phyloP scores from a whole-genome alignment of 2,888 invertebrate genomes.

The Pseudolycoriella hygida region DNA sequence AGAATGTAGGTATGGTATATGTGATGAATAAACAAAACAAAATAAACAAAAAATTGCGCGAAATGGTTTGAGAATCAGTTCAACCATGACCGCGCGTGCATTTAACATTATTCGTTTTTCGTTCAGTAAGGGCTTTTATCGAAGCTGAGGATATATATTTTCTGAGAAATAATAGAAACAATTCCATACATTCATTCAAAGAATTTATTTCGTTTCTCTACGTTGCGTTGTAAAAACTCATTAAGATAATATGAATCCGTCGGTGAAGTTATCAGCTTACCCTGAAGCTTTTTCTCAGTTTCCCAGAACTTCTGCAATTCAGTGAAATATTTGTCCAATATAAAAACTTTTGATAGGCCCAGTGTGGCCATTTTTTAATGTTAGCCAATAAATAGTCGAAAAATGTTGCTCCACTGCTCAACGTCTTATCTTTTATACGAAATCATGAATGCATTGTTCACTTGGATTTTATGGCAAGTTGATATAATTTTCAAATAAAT shows the following conservation, averaged over 20 bases:
- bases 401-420: neutral
- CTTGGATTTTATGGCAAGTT: too few species aligned
- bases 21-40: neutral
- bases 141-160: too few species aligned
- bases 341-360: slow-evolving; percentile 93
- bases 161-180: too few species aligned
- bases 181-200: too few species aligned
- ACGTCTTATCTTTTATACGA: neutral
- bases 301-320: slow-evolving; percentile 95
- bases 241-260: too few species aligned
- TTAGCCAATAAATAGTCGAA: neutral
- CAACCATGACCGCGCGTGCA: slow-evolving; percentile 1
- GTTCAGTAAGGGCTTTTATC: too few species aligned
- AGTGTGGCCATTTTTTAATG: slow-evolving; percentile 66
- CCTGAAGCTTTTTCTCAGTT: slow-evolving; percentile 89
- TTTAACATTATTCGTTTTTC: too few species aligned
- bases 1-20: too few species aligned
- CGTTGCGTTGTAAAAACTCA: too few species aligned
- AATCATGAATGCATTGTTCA: too few species aligned
- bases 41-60: neutral
- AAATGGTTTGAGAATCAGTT: neutral
- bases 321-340: slow-evolving; percentile 93
- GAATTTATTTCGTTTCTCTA: too few species aligned
- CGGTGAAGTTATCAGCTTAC: slow-evolving; percentile 36
- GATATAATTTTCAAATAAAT: too few species aligned